Percentiles rank a stretch among this genome's conserved stretches.
phyloP scores from a whole-genome alignment of 2,888 invertebrate genomes.

The Drosophila colorata region DNA sequence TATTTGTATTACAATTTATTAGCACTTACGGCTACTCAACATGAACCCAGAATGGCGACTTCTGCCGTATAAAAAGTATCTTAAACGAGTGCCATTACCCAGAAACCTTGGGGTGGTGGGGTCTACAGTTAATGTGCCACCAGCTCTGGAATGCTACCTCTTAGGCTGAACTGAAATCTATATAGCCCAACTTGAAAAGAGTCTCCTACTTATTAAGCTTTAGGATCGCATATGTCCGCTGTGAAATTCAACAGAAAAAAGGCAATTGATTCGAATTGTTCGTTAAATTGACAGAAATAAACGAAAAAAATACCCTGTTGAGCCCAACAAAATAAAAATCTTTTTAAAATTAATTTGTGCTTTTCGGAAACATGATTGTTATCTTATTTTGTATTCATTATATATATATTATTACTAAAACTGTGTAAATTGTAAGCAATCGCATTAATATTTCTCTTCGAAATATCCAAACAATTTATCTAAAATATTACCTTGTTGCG shows the following conservation, averaged over 20 bases:
- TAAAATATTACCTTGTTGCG: slow-evolving; percentile 1
- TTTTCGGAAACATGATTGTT: not conserved
- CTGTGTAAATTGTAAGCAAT: not conserved
- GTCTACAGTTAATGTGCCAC: not conserved
- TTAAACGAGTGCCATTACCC: slow-evolving; percentile 50
- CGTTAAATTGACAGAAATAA: too few relatives aligned
- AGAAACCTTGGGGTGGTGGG: slow-evolving; percentile 8
- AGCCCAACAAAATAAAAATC: too few relatives aligned
- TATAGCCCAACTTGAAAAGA: not conserved
- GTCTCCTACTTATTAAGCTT: slow-evolving; percentile 1
- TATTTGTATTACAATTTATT: slow-evolving; percentile 81
- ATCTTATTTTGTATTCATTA: not conserved
- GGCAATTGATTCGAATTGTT: too few relatives aligned
- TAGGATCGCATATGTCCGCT: not conserved
- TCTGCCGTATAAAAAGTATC: slow-evolving; percentile 11
- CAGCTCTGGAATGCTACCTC: slow-evolving; percentile 2
- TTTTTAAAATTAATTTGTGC: not conserved
- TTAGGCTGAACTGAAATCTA: not conserved
- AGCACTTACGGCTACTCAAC: slow-evolving; percentile 64
- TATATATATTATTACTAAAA: not conserved
- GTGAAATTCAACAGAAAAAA: not conserved
- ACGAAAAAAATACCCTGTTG: too few relatives aligned
- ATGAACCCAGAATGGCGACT: slow-evolving; percentile 32
- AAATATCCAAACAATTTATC: not conserved
- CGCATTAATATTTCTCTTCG: too few relatives aligned